phyloP scores from a whole-genome alignment of 2,113 vertebrate genomes.

The Poeciliopsis turrubarensis region DNA sequence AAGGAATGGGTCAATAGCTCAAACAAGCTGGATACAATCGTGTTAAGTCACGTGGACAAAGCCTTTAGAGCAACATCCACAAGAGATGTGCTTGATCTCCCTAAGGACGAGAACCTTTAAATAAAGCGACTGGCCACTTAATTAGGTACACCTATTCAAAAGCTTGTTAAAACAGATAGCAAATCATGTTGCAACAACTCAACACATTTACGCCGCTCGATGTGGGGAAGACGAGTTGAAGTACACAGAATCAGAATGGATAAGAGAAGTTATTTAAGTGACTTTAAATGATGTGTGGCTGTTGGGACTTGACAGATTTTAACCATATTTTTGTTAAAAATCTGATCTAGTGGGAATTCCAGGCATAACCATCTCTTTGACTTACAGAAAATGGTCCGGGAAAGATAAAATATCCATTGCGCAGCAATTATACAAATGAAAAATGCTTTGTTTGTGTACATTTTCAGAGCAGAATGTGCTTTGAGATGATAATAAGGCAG shows the following conservation, averaged over 20 bases:
- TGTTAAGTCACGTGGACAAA: conserved; percentile 41
- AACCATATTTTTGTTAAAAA: not conserved
- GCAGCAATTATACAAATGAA: not conserved
- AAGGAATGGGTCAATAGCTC: conserved; percentile 65
- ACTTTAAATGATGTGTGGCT: not conserved
- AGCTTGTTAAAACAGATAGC: not conserved
- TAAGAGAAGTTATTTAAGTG: not conserved
- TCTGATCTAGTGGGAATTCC: not conserved
- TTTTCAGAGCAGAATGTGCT: not conserved
- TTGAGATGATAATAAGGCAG: too few relatives aligned
- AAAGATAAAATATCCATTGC: not conserved
- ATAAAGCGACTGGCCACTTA: conserved; percentile 11
- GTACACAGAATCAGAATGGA: not conserved
- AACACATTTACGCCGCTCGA: not conserved
- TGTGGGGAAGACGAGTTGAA: not conserved
- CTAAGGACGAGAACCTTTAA: conserved; percentile 9
- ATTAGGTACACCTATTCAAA: not conserved
- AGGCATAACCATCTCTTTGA: not conserved
- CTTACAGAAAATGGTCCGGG: not conserved
- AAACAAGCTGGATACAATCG: conserved; percentile 63
- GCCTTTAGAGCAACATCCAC: conserved; percentile 23
- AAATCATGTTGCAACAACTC: not conserved
- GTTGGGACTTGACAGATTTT: not conserved
- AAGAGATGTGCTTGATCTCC: conserved; percentile 9
- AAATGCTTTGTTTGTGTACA: not conserved